Conservation (phyloP, 2,113 vertebrate species). For the Castor canadensis region DNA sequence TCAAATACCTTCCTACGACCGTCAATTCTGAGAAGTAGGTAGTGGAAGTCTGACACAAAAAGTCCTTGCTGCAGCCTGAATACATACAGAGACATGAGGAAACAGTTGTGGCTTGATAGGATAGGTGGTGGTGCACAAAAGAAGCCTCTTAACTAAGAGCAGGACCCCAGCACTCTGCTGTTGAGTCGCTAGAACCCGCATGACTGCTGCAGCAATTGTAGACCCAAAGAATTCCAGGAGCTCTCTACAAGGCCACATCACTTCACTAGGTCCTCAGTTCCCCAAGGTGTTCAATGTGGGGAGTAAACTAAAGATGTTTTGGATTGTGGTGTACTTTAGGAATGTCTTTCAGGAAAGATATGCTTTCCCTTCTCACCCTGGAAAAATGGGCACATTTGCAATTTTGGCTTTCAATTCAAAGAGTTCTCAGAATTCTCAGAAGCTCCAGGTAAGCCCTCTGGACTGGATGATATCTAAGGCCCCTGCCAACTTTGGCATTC, state of each 20-base stretch:
- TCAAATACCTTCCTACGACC: neutral
- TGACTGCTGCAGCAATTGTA: neutral
- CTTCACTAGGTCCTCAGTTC: neutral
- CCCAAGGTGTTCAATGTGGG: neutral
- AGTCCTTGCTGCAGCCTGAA: neutral
- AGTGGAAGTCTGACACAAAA: neutral
- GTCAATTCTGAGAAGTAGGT: neutral
- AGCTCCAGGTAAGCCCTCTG: neutral
- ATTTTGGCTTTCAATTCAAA: neutral
- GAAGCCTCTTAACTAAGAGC: neutral
- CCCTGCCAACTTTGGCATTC: neutral
- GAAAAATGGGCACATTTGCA: neutral
- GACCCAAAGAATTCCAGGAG: neutral
- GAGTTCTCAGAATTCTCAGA: neutral
- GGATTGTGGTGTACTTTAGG: neutral
- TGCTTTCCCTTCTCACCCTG: neutral
- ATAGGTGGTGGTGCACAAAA: neutral
- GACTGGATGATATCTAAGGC: neutral
- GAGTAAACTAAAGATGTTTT: neutral
- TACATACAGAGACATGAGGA: neutral
- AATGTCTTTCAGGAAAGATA: neutral
- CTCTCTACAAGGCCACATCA: neutral
- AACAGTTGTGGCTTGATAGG: fast-evolving
- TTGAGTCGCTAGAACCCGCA: neutral
- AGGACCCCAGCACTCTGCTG: neutral